Conservation (phyloP, 2,888 invertebrate species). For the Eurois occulta region DNA sequence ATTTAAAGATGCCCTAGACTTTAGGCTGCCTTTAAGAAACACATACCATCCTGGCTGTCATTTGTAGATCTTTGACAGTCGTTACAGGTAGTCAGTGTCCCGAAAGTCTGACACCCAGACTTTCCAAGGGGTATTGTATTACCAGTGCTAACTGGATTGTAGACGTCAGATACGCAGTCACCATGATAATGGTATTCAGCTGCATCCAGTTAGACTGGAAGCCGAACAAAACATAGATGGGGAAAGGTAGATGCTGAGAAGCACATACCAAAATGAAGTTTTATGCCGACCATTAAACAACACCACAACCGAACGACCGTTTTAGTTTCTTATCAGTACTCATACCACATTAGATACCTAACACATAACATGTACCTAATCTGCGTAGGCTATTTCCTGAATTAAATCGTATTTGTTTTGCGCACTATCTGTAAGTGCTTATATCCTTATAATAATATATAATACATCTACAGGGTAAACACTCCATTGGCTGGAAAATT, state of each 20-base stretch:
- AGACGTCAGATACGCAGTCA: too few species aligned
- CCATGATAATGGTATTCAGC: too few species aligned
- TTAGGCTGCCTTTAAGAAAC: too few species aligned
- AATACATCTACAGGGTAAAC: too few species aligned
- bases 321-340: constrained; percentile 13
- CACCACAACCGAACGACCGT: background rate
- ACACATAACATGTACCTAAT: constrained; percentile 19
- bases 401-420: constrained; percentile 37
- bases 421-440: constrained; percentile 19
- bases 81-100: too few species aligned
- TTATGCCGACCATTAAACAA: background rate
- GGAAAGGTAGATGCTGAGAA: background rate
- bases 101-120: too few species aligned
- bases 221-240: background rate
- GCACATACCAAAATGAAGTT: background rate
- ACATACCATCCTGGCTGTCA: too few species aligned
- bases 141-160: too few species aligned
- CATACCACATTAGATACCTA: constrained; percentile 23
- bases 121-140: too few species aligned
- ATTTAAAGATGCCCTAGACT: too few species aligned
- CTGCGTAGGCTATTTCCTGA: constrained; percentile 25
- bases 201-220: background rate
- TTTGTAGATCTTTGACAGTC: too few species aligned
- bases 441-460: background rate
- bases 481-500: too few species aligned